Evolutionary conservation across 2,113 vertebrate genomes (phyloP).

Genomic region (Eublepharis macularius): DNA sequence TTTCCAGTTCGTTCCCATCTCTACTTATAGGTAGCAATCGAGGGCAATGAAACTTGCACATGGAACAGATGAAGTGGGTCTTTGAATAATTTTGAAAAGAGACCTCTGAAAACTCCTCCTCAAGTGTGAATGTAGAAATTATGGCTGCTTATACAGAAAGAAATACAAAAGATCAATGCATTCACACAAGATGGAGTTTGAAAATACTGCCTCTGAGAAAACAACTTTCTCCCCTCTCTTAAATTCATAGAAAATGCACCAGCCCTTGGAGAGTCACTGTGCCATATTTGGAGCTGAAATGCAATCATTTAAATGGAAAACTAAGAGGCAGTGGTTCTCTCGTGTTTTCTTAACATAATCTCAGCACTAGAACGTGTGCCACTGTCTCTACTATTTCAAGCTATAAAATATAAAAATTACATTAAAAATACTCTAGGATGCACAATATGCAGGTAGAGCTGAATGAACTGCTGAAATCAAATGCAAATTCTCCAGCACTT

Average conservation of each 20-base stretch:
- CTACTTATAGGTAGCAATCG: too few species aligned
- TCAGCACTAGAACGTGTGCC: neutral
- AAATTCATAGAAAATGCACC: neutral
- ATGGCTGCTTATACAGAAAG: neutral
- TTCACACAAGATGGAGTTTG: neutral
- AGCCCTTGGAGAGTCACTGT: neutral
- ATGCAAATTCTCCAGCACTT: constrained; percentile 8
- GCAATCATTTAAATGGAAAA: neutral
- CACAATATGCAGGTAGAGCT: neutral
- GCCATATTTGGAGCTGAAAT: neutral
- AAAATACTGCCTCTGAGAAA: neutral
- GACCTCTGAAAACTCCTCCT: neutral
- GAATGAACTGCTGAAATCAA: constrained; percentile 2
- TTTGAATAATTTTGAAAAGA: neutral
- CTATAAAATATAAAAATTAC: neutral
- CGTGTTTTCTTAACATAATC: neutral
- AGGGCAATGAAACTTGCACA: too few species aligned
- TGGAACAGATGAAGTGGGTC: too few species aligned
- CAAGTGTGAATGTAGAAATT: neutral
- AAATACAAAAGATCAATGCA: neutral
- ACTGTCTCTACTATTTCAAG: neutral
- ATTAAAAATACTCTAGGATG: neutral
- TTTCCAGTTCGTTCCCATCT: too few species aligned
- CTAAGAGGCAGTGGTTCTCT: neutral
- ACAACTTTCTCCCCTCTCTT: too few species aligned